Evolutionary conservation across 2,888 invertebrate genomes (phyloP), one percentile per base, ranked within the genome.

Genomic region (Agelastica alni): DNA sequence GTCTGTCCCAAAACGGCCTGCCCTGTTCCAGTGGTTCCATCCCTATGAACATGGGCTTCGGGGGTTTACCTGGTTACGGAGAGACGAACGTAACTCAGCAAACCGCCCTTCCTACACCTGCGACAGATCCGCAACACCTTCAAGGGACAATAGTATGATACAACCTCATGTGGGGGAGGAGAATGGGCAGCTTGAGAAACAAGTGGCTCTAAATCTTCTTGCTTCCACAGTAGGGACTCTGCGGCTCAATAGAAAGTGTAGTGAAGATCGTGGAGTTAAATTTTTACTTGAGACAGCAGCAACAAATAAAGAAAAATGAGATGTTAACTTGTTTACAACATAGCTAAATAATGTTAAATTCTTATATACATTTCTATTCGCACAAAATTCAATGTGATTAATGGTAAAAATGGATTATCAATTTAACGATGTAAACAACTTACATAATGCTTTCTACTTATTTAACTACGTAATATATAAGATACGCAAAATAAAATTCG

Each of bases 81-180:
- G 57, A 63, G 43, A 14, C 66, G 54, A 61, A 59, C 60, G 53
- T 68, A 56, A 48, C 53, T 10, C 32, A 75, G 76, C 61, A 78
- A 74, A 65, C 76, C 72, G 59, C 74, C 71, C 28, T 69, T 71
- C 58, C 71, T 71, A 79, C 78, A 6, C 67, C 75, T 30, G 61
- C 76, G 3, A 75, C 79, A 14, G 87, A 87, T 70, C 84, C 89
- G 12, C 89, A 89, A 73, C 88, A 89, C 72, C 79, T 91, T 59
- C 92, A 92, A 78, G 93, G 93, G 65, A 93, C 93, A 73, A 91
- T 93, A 79, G 93, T 93, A 91, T 93, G 91, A 93, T 92, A 92
- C 84, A 87, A 91, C 85, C 88, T 91, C 60, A 91, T 91, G 91
- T 91, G 91, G 91, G 90, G 91, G 84, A 89, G 90, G 79, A 85